phyloP scores from a whole-genome alignment of 2,113 vertebrate genomes.

The Geococcyx californianus region DNA sequence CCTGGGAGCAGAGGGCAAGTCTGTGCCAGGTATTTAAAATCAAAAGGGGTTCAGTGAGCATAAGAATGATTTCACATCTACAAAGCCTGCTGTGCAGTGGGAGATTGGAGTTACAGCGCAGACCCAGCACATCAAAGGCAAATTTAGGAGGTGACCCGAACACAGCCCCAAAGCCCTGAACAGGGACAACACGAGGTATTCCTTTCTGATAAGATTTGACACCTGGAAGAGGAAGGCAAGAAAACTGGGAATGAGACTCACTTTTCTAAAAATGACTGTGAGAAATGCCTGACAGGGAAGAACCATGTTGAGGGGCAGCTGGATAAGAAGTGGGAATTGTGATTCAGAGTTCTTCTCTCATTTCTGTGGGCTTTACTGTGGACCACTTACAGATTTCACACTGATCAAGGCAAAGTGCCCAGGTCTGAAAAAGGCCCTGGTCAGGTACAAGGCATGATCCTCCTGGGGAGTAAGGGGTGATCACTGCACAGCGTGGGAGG shows the following conservation, averaged over 20 bases:
- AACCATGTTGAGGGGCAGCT: neutral
- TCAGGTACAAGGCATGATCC: neutral
- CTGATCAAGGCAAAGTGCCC: neutral
- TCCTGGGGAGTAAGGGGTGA: neutral
- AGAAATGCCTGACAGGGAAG: neutral
- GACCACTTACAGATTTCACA: neutral
- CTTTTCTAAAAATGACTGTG: neutral
- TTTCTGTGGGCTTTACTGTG: neutral
- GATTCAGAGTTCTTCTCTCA: neutral
- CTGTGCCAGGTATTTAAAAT: neutral
- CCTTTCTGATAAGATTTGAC: neutral
- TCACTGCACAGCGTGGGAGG: neutral
- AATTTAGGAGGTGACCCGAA: neutral
- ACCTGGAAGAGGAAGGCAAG: neutral
- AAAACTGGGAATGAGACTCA: neutral
- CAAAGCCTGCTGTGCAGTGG: neutral
- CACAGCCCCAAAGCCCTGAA: neutral
- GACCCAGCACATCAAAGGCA: neutral
- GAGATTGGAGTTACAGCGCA: neutral
- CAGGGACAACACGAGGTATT: neutral
- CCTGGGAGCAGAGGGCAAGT: neutral
- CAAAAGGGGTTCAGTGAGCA: neutral
- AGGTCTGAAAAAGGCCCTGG: neutral
- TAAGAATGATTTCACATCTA: neutral
- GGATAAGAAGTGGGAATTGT: neutral